These are phyloP conservation scores for Sarcophaga caerulescens DNA, from an alignment of 2,888 invertebrate species.

Conservation along the genomic window DNA sequence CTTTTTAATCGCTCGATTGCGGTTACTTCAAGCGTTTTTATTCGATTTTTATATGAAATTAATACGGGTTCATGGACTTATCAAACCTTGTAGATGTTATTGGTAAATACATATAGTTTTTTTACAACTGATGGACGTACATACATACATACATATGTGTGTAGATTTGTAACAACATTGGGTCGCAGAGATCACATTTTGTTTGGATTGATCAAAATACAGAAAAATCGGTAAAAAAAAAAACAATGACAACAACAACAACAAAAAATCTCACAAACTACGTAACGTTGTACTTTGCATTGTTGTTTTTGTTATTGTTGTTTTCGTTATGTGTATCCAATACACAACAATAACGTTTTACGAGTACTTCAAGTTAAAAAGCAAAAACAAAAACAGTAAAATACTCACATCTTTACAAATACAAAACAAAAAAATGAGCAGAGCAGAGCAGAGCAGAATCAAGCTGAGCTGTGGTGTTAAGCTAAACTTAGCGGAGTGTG, in stretches of 20 bases:
- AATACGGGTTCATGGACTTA: too few species aligned
- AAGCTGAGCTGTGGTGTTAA: conserved; percentile 27
- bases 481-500: background rate
- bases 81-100: too few species aligned
- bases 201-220: conserved; percentile 1
- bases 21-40: too few species aligned
- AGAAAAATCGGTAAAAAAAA: conserved; percentile 13
- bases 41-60: too few species aligned
- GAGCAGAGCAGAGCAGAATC: background rate
- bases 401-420: conserved; percentile 27
- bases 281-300: conserved; percentile 41
- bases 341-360: conserved; percentile 45
- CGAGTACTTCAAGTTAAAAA: conserved; percentile 45
- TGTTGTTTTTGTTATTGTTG: conserved; percentile 19
- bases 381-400: background rate
- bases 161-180: conserved; percentile 47
- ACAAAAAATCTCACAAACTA: conserved; percentile 44
- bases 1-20: too few species aligned
- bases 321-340: conserved; percentile 3
- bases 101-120: too few species aligned
- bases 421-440: too few species aligned
- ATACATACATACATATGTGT: background rate
- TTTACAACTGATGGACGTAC: background rate
- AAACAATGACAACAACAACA: background rate
- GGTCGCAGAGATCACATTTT: conserved; percentile 51